Conservation (phyloP, 2,113 vertebrate genomes). For the Theristicus caerulescens region DNA sequence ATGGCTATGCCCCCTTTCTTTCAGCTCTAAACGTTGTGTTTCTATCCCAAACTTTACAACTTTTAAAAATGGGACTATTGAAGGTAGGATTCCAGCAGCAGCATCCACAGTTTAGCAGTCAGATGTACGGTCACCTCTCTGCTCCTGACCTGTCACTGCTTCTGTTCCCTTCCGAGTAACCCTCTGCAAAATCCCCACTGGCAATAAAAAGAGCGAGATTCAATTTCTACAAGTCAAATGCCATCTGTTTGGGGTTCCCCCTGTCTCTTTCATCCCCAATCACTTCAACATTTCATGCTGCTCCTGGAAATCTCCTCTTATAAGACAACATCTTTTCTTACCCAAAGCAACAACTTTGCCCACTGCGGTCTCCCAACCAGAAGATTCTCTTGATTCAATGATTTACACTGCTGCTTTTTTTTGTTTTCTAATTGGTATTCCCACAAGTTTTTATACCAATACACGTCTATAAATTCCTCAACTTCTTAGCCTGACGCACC, state of each 20-base stretch:
- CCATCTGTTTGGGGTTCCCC: background rate
- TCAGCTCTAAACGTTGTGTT: too few species aligned
- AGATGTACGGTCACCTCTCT: background rate
- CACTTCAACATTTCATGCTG: background rate
- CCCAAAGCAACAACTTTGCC: background rate
- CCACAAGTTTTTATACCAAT: background rate
- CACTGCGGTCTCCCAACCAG: too few species aligned
- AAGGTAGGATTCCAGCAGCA: background rate
- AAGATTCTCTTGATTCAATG: background rate
- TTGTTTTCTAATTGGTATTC: background rate
- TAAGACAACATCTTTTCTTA: background rate
- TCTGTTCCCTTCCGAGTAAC: background rate
- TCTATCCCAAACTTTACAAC: background rate
- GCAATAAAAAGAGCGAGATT: background rate
- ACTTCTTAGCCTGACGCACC: background rate
- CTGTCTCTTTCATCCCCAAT: background rate
- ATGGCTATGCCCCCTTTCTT: too few species aligned
- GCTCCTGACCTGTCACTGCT: background rate
- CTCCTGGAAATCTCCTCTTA: background rate
- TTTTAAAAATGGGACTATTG: rapidly evolving
- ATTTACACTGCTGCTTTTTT: background rate
- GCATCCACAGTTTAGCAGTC: too few species aligned
- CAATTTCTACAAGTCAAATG: background rate
- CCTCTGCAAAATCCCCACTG: rapidly evolving
- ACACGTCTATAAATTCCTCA: background rate